Evolutionary conservation across 1,140 invertebrate genomes (phyloP).

Genomic region (Metaphire vulgaris): DNA sequence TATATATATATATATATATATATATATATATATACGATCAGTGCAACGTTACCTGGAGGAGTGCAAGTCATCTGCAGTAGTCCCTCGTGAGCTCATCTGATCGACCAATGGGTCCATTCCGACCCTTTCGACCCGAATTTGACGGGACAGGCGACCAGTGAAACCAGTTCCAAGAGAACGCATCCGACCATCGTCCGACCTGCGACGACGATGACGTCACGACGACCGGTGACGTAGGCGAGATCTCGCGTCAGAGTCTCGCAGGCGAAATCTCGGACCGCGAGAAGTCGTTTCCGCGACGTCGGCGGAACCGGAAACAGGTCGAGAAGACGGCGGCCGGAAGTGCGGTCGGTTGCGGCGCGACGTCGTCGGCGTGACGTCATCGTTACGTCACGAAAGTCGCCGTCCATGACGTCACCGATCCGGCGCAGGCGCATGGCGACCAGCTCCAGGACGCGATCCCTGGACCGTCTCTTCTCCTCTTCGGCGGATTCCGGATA

Average conservation of each 20-base stretch:
- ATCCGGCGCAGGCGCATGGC: neutral
- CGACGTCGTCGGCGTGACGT: no score
- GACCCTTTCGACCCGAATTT: neutral
- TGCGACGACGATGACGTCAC: neutral
- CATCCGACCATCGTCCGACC: neutral
- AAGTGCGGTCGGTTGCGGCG: neutral
- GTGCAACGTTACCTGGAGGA: neutral
- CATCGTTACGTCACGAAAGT: neutral
- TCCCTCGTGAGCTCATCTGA: no score
- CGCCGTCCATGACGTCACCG: neutral
- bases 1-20: constrained; percentile 1
- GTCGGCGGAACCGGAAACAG: neutral
- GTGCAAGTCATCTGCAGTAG: no score
- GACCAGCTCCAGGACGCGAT: neutral
- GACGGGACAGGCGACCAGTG: neutral
- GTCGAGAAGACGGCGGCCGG: neutral
- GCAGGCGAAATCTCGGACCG: neutral
- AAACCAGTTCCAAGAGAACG: neutral
- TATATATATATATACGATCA: neutral
- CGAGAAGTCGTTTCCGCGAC: neutral
- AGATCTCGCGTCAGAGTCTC: neutral
- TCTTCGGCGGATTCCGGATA: no score
- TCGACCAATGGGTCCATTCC: neutral
- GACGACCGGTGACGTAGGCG: neutral
- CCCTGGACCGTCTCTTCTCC: no score